Evolutionary conservation across 2,113 vertebrate species (phyloP).

Genomic region (Tragelaphus buxtoni): DNA sequence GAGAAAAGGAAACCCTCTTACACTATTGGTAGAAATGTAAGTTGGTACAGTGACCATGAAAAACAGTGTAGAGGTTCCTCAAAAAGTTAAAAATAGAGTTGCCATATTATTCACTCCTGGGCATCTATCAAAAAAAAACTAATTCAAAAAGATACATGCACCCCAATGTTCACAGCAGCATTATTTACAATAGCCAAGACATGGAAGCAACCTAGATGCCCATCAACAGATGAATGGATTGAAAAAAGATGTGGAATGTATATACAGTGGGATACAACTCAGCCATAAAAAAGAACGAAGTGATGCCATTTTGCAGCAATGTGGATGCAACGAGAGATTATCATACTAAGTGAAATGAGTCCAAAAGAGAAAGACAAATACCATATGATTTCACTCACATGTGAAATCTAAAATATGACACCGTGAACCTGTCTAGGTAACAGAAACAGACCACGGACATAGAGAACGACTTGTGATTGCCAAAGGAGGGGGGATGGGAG

Average conservation of each 20-base stretch:
- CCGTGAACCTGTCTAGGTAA: neutral
- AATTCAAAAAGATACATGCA: neutral
- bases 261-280: neutral
- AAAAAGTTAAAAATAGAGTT: neutral
- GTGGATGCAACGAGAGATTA: neutral
- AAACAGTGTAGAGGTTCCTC: neutral
- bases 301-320: neutral
- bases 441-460: neutral
- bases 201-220: neutral
- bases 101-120: neutral
- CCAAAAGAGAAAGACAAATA: neutral
- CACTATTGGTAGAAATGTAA: neutral
- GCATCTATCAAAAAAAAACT: neutral
- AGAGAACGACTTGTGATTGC: neutral
- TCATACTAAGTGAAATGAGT: neutral
- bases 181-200: neutral
- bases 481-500: neutral
- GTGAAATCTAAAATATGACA: neutral
- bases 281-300: neutral
- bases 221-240: neutral
- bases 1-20: neutral
- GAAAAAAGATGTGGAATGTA: neutral
- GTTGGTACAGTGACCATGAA: neutral
- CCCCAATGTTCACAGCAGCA: neutral
- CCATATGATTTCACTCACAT: neutral